Base-by-base conservation (phyloP, 2,888 invertebrate species). In the Tanytarsus gracilentus region DNA sequence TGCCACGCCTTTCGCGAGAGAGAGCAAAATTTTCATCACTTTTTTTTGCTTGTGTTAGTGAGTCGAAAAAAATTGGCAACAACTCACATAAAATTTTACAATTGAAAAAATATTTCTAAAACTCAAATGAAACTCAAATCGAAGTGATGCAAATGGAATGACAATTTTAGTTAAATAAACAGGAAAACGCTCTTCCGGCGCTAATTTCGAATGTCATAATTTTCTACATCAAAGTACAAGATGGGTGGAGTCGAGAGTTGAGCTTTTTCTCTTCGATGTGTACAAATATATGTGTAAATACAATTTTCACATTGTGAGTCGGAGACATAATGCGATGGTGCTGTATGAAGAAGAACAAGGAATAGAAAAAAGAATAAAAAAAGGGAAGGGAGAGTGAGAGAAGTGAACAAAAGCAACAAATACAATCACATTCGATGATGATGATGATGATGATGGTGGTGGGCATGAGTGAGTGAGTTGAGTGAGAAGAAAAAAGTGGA, bases 181-280 rank as follows among this genome's bases (percentile, higher is more conserved):
- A n/a, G n/a, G n/a, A n/a, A n/a, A n/a, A n/a, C n/a, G n/a, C n/a
- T n/a, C n/a, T n/a, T n/a, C n/a, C n/a, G n/a, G n/a, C n/a, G n/a
- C n/a, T n/a, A n/a, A n/a, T n/a, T n/a, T n/a, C n/a, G n/a, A n/a
- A n/a, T n/a, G n/a, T n/a, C n/a, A n/a, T n/a, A n/a, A n/a, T n/a
- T n/a, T n/a, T n/a, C n/a, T n/a, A n/a, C n/a, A n/a, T n/a, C n/a
- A n/a, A n/a, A n/a, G n/a, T n/a, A n/a, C n/a, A n/a, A n/a, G n/a
- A 55, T 55, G 55, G 55, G 55, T 55, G 55, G 55, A 55, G 55
- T 27, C 55, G 39, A 23, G 36, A n/a, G 4, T 53, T 33, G 52
- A 52, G 55, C 55, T 55, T 55, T 55, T 16, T 11, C 5, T n/a
- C 27, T 55, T 53, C 18, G n/a, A n/a, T n/a, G n/a, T n/a, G n/a